A percentile compares a stretch with the other conserved stretches of the same genome.
These are phyloP conservation scores for Leuctra nigra DNA, from an alignment of 2,888 invertebrate genomes.

Conservation along the genomic window DNA sequence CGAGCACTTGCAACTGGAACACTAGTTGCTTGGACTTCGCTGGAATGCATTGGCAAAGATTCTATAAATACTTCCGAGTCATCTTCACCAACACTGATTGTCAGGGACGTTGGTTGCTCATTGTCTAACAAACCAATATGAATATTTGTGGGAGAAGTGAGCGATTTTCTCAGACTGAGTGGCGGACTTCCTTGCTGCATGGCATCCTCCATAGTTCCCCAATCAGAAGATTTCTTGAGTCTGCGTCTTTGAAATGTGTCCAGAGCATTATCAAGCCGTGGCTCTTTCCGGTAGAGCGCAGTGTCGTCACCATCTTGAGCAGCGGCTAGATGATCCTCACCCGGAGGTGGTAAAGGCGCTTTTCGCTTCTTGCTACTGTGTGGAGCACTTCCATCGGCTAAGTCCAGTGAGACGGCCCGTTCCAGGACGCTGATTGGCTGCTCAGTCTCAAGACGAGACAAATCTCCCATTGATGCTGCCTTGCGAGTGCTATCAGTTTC, in stretches of 20 bases:
- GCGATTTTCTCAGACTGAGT: neutral
- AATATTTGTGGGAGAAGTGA: slow-evolving; percentile 5
- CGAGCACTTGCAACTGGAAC: slow-evolving; percentile 9
- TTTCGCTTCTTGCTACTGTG: slow-evolving; percentile 52
- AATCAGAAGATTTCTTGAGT: slow-evolving; percentile 66
- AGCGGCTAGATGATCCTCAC: slow-evolving; percentile 26
- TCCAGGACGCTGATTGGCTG: slow-evolving; percentile 42
- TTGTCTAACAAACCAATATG: neutral
- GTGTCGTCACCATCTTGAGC: slow-evolving; percentile 40
- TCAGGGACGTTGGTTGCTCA: slow-evolving; percentile 6
- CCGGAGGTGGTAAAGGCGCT: slow-evolving; percentile 46
- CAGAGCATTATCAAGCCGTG: slow-evolving; percentile 44
- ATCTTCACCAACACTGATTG: slow-evolving; percentile 24
- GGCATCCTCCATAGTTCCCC: slow-evolving; percentile 71
- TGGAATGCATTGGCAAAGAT: neutral
- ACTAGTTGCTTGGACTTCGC: neutral
- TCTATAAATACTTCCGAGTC: slow-evolving; percentile 39
- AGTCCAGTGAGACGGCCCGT: slow-evolving; percentile 73
- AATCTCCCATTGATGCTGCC: slow-evolving; percentile 72
- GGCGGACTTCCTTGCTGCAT: slow-evolving; percentile 13
- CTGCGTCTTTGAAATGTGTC: slow-evolving; percentile 61
- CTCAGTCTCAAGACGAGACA: slow-evolving; percentile 57
- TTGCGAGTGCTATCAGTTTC: slow-evolving; percentile 58
- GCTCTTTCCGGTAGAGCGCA: slow-evolving; percentile 28
- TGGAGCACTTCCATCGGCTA: slow-evolving; percentile 43